phyloP scores from a whole-genome alignment of 2,888 invertebrate genomes.

The Chelonus formosanus region DNA sequence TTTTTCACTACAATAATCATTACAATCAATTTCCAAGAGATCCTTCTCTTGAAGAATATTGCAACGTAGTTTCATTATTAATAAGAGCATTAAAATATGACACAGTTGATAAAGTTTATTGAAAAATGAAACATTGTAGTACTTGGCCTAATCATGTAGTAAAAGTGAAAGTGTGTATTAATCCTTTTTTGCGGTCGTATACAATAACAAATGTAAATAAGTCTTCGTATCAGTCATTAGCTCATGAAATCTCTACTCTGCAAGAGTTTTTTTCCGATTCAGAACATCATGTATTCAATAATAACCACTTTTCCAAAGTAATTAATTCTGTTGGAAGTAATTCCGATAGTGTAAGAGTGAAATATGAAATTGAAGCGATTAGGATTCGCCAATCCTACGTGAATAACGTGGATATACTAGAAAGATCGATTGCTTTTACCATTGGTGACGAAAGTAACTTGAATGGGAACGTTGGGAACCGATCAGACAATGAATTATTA shows the following conservation, averaged over 20 bases:
- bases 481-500: slow-evolving; percentile 2
- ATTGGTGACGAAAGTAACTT: slow-evolving; percentile 1
- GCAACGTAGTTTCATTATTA: neutral
- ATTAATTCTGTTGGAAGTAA: too few species aligned
- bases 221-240: neutral
- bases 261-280: neutral
- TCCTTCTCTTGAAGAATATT: neutral
- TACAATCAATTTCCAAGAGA: too few species aligned
- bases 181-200: slow-evolving; percentile 54
- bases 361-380: neutral
- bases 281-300: too few species aligned
- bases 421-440: neutral
- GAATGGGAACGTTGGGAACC: neutral
- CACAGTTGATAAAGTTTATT: slow-evolving; percentile 40
- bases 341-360: neutral
- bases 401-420: neutral
- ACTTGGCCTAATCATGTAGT: slow-evolving; percentile 54
- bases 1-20: too few species aligned
- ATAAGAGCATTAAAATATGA: slow-evolving; percentile 32
- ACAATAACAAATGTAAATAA: slow-evolving; percentile 44
- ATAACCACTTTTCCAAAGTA: neutral
- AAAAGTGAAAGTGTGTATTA: slow-evolving; percentile 53
- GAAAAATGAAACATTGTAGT: slow-evolving; percentile 54
- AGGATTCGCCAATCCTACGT: neutral
- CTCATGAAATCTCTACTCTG: neutral